Evolutionary conservation across 2,888 invertebrate genomes (phyloP), one percentile per base, ranked within the genome.

Genomic region (Alitta virens): DNA sequence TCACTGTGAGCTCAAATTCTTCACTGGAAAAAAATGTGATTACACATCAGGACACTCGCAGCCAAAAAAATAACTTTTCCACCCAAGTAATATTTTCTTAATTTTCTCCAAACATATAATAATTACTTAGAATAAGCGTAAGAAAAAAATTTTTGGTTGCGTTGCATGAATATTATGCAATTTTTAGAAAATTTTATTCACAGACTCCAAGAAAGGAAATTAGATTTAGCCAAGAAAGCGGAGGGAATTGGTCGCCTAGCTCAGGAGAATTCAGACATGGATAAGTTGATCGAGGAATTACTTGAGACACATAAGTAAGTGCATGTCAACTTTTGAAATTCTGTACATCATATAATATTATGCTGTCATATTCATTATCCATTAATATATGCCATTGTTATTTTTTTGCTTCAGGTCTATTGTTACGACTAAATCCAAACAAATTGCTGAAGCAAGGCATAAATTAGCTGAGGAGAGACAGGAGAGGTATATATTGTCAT

Each of bases 281-380:
- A 71, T 25, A 71, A 74, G 38, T 66, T 73, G 54, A 74, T 75
- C 14, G 73, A 74, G 26, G 67, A 63, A 14, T 63, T 79, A 1
- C 69, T 56, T n/a, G 78, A 78, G 60, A 74, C 78, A 24, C 79
- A 79, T 65, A 74, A 75, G 79, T 78, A 69, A 7, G 33, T 49
- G 7, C 18, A 49, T 7, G 16, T 49, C 3, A n/a, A n/a, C 3
- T 49, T 49, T 21, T 49, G 5, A 3, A 18, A 9, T 18, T 18
- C 16, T 18, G 42, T 46, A 2, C 18, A 25, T 58, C 2, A 56
- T 21, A 9, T 42, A n/a, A n/a, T n/a, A n/a, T n/a, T n/a, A n/a
- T n/a, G n/a, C n/a, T n/a, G n/a, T n/a, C n/a, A n/a, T n/a, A n/a
- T n/a, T n/a, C n/a, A n/a, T n/a, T n/a, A n/a, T n/a, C n/a, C n/a